Base-by-base conservation (phyloP, 2,888 invertebrate genomes). In the Lydus trimaculatus region DNA sequence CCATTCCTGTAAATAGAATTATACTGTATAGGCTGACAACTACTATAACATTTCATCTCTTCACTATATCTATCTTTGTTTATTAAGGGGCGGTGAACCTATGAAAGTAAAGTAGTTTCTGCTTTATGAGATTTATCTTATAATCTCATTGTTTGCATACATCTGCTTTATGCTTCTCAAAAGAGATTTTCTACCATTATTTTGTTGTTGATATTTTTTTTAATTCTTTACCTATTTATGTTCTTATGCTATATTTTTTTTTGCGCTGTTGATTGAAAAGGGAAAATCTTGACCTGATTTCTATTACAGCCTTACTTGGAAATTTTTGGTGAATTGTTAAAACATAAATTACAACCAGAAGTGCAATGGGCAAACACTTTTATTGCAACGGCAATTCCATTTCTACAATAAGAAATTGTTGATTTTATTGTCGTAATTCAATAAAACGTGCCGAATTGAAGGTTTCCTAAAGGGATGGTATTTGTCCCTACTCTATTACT, bases 41-140 rank as follows among this genome's bases (percentile, higher is more conserved):
- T 65, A 60, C 48, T 59, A 59, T 36, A 65, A 64, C 48, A 9
- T 20, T 20, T 20, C 20, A 20, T 11, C 9, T 48, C 39, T 48
- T n/a, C 43, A 8, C 43, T 11, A 2, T 20, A 2, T 20, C 23
- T 20, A 8, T 52, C 8, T 20, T 11, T 52, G 20, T 52, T 23
- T 65, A 36, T 67, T 72, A 67, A 78, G 80, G 80, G 80, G 78
- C 76, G 78, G 78, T 74, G 74, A 61, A 69, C 75, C 74, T 76
- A 79, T 79, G 78, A 80, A 80, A 80, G 76, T 78, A 75, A 78
- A 81, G 79, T 79, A 77, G 77, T 70, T 69, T 67, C 63, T 73
- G 74, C 73, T 78, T 80, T 77, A 80, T 76, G 73, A 76, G 77
- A 80, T 80, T 81, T 78, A 80, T 81, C 79, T 77, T 69, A 70